A percentile compares a stretch with the other conserved stretches of the same genome.
phyloP scores from a whole-genome alignment of 2,113 vertebrate genomes.

The Pithys albifrons region DNA sequence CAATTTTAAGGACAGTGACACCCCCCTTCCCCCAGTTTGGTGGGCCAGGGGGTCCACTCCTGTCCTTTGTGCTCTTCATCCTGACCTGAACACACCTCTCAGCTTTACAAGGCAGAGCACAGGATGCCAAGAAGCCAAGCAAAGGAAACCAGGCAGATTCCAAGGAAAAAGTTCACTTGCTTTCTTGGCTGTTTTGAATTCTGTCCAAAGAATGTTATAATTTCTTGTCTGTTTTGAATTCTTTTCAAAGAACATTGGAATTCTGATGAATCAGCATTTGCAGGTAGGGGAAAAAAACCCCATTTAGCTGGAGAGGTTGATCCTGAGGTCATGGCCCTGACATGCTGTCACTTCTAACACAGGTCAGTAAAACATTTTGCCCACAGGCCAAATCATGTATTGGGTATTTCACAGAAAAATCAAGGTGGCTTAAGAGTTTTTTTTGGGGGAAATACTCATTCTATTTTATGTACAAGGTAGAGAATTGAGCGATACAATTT shows the following conservation, averaged over 20 bases:
- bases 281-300: background rate
- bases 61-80: background rate
- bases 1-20: background rate
- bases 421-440: background rate
- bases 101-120: background rate
- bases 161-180: background rate
- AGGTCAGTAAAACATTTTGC: background rate
- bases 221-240: background rate
- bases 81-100: accelerated
- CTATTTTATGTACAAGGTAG: background rate
- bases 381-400: background rate
- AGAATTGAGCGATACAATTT: background rate
- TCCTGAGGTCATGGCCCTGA: background rate
- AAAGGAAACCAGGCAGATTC: background rate
- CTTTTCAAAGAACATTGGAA: background rate
- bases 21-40: background rate
- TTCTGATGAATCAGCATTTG: background rate
- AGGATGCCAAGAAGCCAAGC: background rate
- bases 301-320: background rate
- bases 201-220: background rate
- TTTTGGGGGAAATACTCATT: background rate
- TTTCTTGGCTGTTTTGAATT: background rate
- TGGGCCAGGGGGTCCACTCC: background rate
- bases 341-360: background rate
- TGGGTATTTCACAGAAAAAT: background rate